Evolutionary conservation across 2,888 invertebrate genomes (phyloP).

Genomic region (Pristionchus entomophagus): DNA sequence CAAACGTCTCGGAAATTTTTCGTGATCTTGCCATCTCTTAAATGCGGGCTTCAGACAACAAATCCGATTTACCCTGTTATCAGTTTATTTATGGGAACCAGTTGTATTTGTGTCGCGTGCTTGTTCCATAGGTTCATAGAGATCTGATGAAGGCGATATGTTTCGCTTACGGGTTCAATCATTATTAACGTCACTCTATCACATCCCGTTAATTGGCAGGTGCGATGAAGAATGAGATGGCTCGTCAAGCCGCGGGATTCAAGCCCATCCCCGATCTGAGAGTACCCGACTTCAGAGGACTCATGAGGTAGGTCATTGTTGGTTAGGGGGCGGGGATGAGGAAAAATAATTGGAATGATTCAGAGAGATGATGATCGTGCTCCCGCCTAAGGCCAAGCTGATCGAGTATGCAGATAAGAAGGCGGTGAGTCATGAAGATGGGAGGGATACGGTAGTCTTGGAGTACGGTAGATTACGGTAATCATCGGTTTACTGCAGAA

Average conservation of each 20-base stretch:
- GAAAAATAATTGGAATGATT: background rate
- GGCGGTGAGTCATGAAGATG: background rate
- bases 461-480: background rate
- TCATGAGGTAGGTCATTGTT: background rate
- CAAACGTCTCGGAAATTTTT: too few species aligned
- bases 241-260: slow-evolving; percentile 15
- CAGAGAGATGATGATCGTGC: slow-evolving; percentile 15
- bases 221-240: background rate
- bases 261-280: slow-evolving; percentile 27
- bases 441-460: background rate
- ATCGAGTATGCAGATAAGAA: background rate
- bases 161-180: too few species aligned
- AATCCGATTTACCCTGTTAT: too few species aligned
- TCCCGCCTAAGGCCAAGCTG: background rate
- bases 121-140: too few species aligned
- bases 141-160: too few species aligned
- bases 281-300: slow-evolving; percentile 6
- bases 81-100: too few species aligned
- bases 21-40: too few species aligned
- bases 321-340: background rate
- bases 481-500: background rate
- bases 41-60: too few species aligned
- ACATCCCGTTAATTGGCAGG: background rate
- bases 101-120: too few species aligned
- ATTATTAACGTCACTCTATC: too few species aligned